These are phyloP conservation scores for Argya squamiceps DNA, from an alignment of 2,797 vertebrate genomes.

Conservation along the genomic window DNA sequence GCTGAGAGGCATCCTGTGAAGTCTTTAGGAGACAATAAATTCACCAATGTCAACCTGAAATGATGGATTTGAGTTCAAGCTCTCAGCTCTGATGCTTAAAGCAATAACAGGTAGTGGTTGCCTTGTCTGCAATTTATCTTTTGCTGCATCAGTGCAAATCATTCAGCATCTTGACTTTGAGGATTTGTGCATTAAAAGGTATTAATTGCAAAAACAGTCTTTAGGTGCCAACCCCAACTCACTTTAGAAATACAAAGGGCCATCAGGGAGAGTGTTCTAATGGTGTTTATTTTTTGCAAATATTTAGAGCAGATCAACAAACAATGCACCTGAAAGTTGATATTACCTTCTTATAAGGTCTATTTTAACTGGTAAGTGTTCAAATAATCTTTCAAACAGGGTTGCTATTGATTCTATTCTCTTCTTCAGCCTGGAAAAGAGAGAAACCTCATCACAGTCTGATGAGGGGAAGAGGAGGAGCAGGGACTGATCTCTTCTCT, in stretches of 20 bases:
- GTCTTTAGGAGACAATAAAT: background rate
- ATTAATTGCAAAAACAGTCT: background rate
- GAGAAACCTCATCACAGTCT: background rate
- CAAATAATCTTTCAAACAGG: background rate
- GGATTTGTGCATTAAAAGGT: background rate
- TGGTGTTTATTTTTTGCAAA: background rate
- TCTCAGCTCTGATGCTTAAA: background rate
- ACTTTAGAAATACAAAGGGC: background rate
- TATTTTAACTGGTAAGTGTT: background rate
- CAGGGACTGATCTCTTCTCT: background rate
- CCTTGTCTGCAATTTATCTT: background rate
- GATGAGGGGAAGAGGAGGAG: background rate
- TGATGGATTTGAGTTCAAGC: background rate
- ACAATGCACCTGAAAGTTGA: background rate
- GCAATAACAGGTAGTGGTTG: background rate
- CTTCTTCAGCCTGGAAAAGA: background rate
- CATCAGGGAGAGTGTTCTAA: background rate
- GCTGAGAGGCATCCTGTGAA: background rate
- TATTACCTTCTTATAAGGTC: background rate
- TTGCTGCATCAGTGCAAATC: background rate
- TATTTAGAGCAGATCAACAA: background rate
- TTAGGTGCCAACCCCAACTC: background rate
- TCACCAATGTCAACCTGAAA: background rate
- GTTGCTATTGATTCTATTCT: background rate
- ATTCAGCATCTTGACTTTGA: background rate